Conservation (phyloP, 2,113 vertebrate species). For the Cyanocitta stelleri region DNA sequence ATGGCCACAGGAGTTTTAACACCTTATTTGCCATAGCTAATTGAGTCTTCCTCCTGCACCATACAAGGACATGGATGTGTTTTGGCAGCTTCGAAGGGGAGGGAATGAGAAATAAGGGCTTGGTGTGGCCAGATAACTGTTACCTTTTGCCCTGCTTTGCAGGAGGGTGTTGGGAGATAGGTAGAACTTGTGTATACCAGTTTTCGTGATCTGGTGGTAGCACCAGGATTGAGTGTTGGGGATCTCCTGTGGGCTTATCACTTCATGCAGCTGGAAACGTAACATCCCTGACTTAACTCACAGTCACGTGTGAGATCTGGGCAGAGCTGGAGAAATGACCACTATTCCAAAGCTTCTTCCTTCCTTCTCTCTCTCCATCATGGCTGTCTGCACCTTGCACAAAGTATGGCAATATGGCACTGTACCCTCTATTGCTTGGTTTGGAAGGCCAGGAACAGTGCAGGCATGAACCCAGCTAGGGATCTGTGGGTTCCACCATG, state of each 20-base stretch:
- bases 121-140: background rate
- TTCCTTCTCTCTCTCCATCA: background rate
- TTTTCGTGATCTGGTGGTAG: background rate
- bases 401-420: accelerated
- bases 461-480: background rate
- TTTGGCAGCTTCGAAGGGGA: background rate
- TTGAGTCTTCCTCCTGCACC: background rate
- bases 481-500: background rate
- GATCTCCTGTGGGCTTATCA: background rate
- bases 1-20: background rate
- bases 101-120: background rate
- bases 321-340: background rate
- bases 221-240: background rate
- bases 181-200: background rate
- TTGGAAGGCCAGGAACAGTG: background rate
- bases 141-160: background rate
- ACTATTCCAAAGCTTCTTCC: background rate
- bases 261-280: accelerated
- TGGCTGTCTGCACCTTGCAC: background rate
- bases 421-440: background rate
- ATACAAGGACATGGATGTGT: background rate
- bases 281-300: background rate
- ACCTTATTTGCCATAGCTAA: background rate
- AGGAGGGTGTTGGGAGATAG: background rate
- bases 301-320: background rate